Evolutionary conservation across 1,140 invertebrate species (phyloP), one percentile per base, ranked within the genome.

Genomic region (Leptinotarsa defecta): DNA sequence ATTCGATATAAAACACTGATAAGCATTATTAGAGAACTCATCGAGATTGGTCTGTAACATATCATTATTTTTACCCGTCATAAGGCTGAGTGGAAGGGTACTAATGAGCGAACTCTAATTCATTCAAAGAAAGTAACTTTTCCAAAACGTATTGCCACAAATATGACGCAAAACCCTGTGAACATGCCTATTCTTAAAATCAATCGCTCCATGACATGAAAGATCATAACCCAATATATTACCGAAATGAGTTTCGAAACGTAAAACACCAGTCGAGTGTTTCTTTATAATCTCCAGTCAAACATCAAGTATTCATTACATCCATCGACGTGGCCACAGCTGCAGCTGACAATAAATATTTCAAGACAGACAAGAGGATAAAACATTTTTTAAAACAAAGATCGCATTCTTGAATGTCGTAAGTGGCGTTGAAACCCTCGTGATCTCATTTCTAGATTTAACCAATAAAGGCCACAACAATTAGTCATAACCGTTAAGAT

Each of bases 321-420:
- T 13, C 34, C 11, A 64, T 17, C 57, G 27, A 17, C 52, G 43
- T 24, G 57, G 43, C 43, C 57, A 43, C 75, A 79, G 75, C 75
- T 75, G 75, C 75, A 43, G 49, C 67, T 57, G 73, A 79, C 75
- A 79, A 77, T 79, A 77, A 79, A 79, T 77, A 77, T 77, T 79
- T 79, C 75, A 75, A 79, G 69, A 79, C 71, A 71, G 64, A 73
- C 65, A 74, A 68, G 73, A 71, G 78, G 78, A 77, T 79, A 75
- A 77, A 74, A 68, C 17, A 65, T 63, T 73, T 76, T 79, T 69
- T 72, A 77, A 77, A 78, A 78, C 75, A 76, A 76, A 72, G 70
- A 74, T 71, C 73, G 43, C 71, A 70, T 75, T 62, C 69, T 70
- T 62, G 6, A 75, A 70, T 19, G 27, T 68, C 68, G 62, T 48